Evolutionary conservation across 2,113 vertebrate genomes (phyloP), one percentile per base, ranked within the genome.

Genomic region (Carassius gibelio): DNA sequence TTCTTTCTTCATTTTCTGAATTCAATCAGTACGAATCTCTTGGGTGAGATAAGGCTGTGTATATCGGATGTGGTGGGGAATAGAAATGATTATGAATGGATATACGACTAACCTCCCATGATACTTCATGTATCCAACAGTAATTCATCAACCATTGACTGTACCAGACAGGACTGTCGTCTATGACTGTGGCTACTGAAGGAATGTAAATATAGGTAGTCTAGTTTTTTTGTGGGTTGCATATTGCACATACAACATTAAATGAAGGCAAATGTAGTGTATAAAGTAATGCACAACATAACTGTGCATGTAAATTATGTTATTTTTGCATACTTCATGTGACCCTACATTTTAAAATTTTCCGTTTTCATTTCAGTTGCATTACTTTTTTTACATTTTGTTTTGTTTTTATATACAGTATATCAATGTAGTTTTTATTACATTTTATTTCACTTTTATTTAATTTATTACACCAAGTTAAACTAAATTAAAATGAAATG

Each of bases 11-110:
- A 57, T 50, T 66, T 66, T 69, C 19, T 50, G 34, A 85, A 77
- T 34, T 62, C 81, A 80, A 84, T 83, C 80, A 75, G 75, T 15
- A 8, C 50, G 64, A 75, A 84, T 66, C 55, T 79, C 64, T 15
- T 75, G 36, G 42, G 48, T 42, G 38, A 82, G 86, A 85, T 87
- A 87, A 80, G 66, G 15, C 23, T 68, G 48, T 61, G 64, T 64
- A 19, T 23, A 76, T 55, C 81, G 82, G 86, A 87, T 74, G 50
- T 76, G 26, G 10, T 15, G 61, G 14, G 8, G 45, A 74, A 79
- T 9, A 83, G 38, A 85, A 75, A 50, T 75, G 59, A 75, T 59
- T 34, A 45, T 61, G 11, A 82, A 68, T 42, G 48, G 48, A 34
- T 55, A 79, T 48, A 48, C 3, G 45, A 77, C 59, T 66, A 30